Evolutionary conservation across 2,113 vertebrate species (phyloP).

Genomic region (Oncorhynchus kisutch): DNA sequence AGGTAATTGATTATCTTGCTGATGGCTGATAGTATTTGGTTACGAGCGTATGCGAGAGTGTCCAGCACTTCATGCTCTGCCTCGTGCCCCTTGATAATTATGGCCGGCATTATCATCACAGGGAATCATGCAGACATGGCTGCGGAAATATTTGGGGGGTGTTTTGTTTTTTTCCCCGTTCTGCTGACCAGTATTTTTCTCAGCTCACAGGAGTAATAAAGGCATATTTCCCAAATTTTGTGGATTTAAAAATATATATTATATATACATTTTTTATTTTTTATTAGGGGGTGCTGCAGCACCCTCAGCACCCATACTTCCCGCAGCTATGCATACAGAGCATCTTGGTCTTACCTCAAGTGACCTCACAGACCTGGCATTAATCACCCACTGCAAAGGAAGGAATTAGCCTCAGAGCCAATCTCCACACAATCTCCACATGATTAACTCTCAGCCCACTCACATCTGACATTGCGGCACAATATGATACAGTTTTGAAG

Average conservation of each 20-base stretch:
- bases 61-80: conserved; percentile 45
- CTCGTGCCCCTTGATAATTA: conserved; percentile 71
- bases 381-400: conserved; percentile 72
- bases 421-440: conserved; percentile 68
- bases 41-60: conserved; percentile 45
- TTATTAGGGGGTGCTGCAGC: too few species aligned
- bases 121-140: conserved; percentile 30
- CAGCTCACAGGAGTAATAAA: too few species aligned
- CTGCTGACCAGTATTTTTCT: too few species aligned
- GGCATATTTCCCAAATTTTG: too few species aligned
- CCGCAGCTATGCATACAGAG: conserved; percentile 26
- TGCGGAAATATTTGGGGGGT: too few species aligned
- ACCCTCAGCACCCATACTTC: too few species aligned
- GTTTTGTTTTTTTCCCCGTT: conserved; percentile 24
- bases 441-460: conserved; percentile 69
- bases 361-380: conserved; percentile 69
- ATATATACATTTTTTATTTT: too few species aligned
- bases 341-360: conserved; percentile 63
- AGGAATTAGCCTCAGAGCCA: conserved; percentile 71
- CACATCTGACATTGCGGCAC: conserved; percentile 60
- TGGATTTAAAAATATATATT: too few species aligned
- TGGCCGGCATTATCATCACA: conserved; percentile 69
- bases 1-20: conserved; percentile 66
- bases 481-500: conserved; percentile 37
- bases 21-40: conserved; percentile 67